A percentile compares a stretch with the other conserved stretches of the same genome.
phyloP scores from a whole-genome alignment of 2,888 invertebrate genomes.

The Campaea margaritaria region DNA sequence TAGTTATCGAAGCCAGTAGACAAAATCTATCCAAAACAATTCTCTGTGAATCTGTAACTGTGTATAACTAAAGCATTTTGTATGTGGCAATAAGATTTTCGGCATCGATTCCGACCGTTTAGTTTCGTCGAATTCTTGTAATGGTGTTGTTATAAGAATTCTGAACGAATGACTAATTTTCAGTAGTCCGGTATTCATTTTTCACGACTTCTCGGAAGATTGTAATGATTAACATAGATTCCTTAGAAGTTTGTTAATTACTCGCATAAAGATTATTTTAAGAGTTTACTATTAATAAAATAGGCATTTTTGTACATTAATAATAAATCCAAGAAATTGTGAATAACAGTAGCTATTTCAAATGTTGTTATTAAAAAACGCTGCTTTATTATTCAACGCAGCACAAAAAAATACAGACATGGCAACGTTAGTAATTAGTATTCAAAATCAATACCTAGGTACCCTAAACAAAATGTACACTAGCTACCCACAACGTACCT shows the following conservation, averaged over 20 bases:
- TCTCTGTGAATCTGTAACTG: too few species aligned
- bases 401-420: constrained; percentile 16
- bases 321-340: too few species aligned
- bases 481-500: not conserved
- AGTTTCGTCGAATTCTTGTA: constrained; percentile 35
- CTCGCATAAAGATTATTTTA: constrained; percentile 17
- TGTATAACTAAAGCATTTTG: too few species aligned
- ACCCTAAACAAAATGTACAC: constrained; percentile 17
- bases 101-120: constrained; percentile 15
- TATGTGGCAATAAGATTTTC: constrained; percentile 2
- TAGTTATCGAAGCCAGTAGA: constrained; percentile 8
- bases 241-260: constrained; percentile 24
- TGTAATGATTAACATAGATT: constrained; percentile 22
- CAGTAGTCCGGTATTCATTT: constrained; percentile 36
- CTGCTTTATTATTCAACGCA: constrained; percentile 12
- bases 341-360: too few species aligned
- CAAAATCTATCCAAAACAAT: too few species aligned
- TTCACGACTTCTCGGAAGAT: constrained; percentile 30
- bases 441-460: constrained; percentile 21
- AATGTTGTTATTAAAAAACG: too few species aligned
- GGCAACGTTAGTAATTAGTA: constrained; percentile 16
- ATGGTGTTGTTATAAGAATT: constrained; percentile 45
- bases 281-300: not conserved
- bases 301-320: too few species aligned
- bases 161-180: constrained; percentile 49